These are phyloP conservation scores for Eidolon dupreanum DNA, from an alignment of 2,797 vertebrate genomes.

Conservation along the genomic window DNA sequence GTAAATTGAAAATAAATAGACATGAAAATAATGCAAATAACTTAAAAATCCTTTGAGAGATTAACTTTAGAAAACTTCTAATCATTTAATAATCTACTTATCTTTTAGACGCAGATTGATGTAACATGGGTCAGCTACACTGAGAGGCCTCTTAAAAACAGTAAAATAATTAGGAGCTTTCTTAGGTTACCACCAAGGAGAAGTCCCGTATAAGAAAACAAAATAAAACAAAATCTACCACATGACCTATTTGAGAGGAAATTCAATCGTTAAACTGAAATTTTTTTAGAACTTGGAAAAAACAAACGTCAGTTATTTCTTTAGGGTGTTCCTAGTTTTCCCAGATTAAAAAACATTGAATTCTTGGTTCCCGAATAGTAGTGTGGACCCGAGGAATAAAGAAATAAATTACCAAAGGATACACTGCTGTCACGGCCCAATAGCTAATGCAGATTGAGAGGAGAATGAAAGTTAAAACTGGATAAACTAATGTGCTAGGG, in stretches of 20 bases:
- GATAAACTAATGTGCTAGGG: slow-evolving; percentile 95
- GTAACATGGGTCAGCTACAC: neutral
- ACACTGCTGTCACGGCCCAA: slow-evolving; percentile 96
- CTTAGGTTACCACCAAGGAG: neutral
- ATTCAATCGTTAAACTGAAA: neutral
- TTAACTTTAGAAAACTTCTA: neutral
- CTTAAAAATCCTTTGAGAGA: neutral
- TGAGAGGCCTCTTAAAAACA: neutral
- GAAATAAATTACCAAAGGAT: slow-evolving; percentile 88
- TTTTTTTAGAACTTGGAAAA: neutral
- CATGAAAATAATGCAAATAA: slow-evolving; percentile 10
- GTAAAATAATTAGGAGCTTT: neutral
- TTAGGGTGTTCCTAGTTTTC: neutral
- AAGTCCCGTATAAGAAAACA: neutral
- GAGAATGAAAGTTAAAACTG: slow-evolving; percentile 94
- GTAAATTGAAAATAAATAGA: slow-evolving; percentile 20
- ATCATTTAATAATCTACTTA: neutral
- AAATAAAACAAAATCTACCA: neutral
- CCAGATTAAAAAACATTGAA: neutral
- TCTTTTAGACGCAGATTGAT: neutral
- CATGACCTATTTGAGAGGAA: neutral
- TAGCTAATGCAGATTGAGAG: slow-evolving; percentile 95
- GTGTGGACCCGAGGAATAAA: neutral
- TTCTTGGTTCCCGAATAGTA: neutral
- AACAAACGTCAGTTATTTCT: neutral